Evolutionary conservation across 1,140 invertebrate genomes (phyloP).

Genomic region (Trialeurodes vaporariorum): DNA sequence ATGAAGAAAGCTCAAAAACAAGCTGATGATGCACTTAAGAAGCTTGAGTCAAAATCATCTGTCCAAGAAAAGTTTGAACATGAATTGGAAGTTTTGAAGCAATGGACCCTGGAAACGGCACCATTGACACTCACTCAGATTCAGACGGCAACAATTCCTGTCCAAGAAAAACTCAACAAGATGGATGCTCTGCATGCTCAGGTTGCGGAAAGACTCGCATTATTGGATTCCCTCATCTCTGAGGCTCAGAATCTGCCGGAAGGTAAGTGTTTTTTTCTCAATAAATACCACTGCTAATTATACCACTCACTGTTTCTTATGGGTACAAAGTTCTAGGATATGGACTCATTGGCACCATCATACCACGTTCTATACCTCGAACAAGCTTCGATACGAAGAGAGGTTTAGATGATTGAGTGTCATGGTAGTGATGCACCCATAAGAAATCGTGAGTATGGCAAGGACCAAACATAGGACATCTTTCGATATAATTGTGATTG

Average conservation of each 20-base stretch:
- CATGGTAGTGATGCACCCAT: too few species aligned
- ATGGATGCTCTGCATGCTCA: constrained; percentile 54
- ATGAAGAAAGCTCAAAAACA: constrained; percentile 59
- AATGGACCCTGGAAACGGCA: constrained; percentile 60
- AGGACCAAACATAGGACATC: too few species aligned
- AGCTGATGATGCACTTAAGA: constrained; percentile 62
- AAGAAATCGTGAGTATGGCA: too few species aligned
- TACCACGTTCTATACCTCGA: too few species aligned
- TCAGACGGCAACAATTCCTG: constrained; percentile 53
- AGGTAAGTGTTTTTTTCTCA: constrained; percentile 21
- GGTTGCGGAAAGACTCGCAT: constrained; percentile 55
- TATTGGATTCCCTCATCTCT: constrained; percentile 56
- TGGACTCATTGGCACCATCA: too few species aligned
- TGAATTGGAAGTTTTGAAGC: constrained; percentile 49
- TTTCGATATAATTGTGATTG: too few species aligned
- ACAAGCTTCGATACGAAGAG: too few species aligned
- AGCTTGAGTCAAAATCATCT: constrained; percentile 65
- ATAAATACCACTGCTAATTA: constrained; percentile 38
- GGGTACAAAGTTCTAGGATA: too few species aligned
- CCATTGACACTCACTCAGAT: constrained; percentile 62
- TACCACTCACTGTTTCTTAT: too few species aligned
- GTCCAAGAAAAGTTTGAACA: constrained; percentile 70
- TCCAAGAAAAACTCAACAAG: constrained; percentile 60
- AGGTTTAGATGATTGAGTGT: too few species aligned
- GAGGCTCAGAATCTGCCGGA: constrained; percentile 59